Base-by-base conservation (phyloP, 1,140 invertebrate species). In the Drosophila seguyi region DNA sequence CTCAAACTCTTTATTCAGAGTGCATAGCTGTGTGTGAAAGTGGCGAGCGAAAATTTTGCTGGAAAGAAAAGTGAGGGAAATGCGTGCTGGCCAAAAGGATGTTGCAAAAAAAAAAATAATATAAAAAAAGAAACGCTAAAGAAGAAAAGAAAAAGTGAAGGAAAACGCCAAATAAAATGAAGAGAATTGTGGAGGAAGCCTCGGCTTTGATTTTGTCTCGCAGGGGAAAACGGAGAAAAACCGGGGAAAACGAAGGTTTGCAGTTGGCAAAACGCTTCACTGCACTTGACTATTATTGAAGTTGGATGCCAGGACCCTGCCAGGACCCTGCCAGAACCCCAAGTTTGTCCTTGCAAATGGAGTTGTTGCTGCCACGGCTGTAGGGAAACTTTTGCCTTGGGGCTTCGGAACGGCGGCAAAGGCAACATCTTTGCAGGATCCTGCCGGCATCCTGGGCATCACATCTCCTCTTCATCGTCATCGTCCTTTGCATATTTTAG, bases 281-380 rank as follows among this genome's bases (percentile, higher is more conserved):
- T 88, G 84, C 84, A 88, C 84, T 88, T 84, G 84, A 88, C 84
- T 88, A 88, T 88, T 88, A 90, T 88, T 88, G 85, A 88, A 88
- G 84, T 90, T 88, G 75, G 73, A 73, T 67, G 71, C 41, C 36
- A n/a, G 34, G 25, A 56, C 61, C 58, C 41, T 34, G 45, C 29
- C 34, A 18, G 31, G 16, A 55, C 47, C 57, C 34, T 25, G 59
- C 14, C 38, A 62, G 59, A 34, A 8, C 75, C 65, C 44, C 66
- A 71, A 78, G 65, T 82, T 84, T 84, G 80, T 87, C 76, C 68
- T 79, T 83, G 80, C 65, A 78, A 78, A 78, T 78, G 62, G 58
- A 78, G 75, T 77, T 73, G 73, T 81, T 62, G 52, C 22, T 31
- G 29, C 29, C 29, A 31, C 29, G 31, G 31, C 31, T 61, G 71